A percentile compares a stretch with the other conserved stretches of the same genome.
Evolutionary conservation across 2,113 vertebrate species (phyloP).

Genomic region (Bubalus kerabau): DNA sequence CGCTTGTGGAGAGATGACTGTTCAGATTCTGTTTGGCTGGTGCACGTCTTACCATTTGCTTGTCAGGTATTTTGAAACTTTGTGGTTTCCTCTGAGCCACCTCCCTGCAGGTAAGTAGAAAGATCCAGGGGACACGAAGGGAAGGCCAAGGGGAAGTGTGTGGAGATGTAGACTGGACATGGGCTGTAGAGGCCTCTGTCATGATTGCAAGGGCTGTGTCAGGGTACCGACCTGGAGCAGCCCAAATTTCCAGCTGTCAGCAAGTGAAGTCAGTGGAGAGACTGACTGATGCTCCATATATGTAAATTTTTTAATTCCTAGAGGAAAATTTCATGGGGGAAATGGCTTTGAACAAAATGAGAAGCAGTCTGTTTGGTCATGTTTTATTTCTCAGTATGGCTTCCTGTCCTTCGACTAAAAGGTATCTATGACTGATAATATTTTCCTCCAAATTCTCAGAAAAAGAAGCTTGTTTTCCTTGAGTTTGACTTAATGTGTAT

Average conservation of each 20-base stretch:
- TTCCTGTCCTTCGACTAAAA: slow-evolving; percentile 14
- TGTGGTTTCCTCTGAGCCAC: not conserved
- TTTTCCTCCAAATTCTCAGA: not conserved
- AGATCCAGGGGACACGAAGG: not conserved
- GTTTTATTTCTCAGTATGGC: slow-evolving; percentile 43
- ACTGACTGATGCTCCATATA: not conserved
- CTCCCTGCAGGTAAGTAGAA: not conserved
- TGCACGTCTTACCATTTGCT: not conserved
- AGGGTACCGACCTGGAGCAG: too few species aligned
- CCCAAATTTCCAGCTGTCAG: not conserved
- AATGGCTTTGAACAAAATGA: not conserved
- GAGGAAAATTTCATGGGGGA: not conserved
- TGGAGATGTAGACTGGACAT: rapidly evolving
- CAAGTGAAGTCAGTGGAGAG: not conserved
- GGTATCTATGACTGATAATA: not conserved
- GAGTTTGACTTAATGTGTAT: not conserved
- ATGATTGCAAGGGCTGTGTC: too few species aligned
- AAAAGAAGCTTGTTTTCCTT: not conserved
- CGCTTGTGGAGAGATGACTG: not conserved
- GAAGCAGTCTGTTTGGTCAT: not conserved
- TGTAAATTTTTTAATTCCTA: not conserved
- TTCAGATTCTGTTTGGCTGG: not conserved
- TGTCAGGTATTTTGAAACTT: not conserved
- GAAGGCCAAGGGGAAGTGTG: not conserved
- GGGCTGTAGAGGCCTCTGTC: not conserved